Percentiles rank a stretch among this genome's conserved stretches.
phyloP scores from a whole-genome alignment of 2,888 invertebrate species.

The Idaea dimidiata region DNA sequence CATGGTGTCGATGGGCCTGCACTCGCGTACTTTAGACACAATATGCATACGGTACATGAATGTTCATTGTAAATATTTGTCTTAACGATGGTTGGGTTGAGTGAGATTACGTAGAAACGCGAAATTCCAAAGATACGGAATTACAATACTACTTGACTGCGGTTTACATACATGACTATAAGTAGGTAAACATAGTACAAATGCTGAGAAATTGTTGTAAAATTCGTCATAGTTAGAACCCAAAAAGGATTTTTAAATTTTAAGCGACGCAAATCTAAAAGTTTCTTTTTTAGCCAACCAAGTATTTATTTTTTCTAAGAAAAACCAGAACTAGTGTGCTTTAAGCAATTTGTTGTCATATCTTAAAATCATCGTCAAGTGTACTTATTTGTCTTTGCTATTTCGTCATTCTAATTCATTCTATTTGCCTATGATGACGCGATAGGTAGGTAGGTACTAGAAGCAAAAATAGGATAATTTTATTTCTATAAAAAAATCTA shows the following conservation, averaged over 20 bases:
- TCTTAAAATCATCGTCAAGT: neutral
- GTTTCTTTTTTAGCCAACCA: neutral
- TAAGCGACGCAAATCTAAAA: neutral
- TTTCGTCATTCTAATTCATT: neutral
- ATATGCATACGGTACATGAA: slow-evolving; percentile 8
- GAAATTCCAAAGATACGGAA: slow-evolving; percentile 39
- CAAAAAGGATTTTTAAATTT: no score
- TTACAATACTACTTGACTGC: slow-evolving; percentile 24
- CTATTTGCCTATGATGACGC: neutral
- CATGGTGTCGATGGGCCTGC: slow-evolving; percentile 30
- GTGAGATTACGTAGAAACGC: slow-evolving; percentile 43
- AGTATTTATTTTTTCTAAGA: neutral
- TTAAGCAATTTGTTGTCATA: neutral
- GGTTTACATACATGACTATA: slow-evolving; percentile 28
- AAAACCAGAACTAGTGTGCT: neutral
- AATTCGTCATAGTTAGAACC: neutral
- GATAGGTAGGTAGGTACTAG: neutral
- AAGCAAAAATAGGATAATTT: no score
- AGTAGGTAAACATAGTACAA: no score
- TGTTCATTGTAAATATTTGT: slow-evolving; percentile 40
- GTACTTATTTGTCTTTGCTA: neutral
- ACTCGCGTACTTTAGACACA: slow-evolving; percentile 15
- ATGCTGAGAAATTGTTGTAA: neutral
- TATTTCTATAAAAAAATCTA: no score
- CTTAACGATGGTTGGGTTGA: slow-evolving; percentile 33